Base-by-base conservation (phyloP, 2,888 invertebrate species). In the Chalcis sispes region DNA sequence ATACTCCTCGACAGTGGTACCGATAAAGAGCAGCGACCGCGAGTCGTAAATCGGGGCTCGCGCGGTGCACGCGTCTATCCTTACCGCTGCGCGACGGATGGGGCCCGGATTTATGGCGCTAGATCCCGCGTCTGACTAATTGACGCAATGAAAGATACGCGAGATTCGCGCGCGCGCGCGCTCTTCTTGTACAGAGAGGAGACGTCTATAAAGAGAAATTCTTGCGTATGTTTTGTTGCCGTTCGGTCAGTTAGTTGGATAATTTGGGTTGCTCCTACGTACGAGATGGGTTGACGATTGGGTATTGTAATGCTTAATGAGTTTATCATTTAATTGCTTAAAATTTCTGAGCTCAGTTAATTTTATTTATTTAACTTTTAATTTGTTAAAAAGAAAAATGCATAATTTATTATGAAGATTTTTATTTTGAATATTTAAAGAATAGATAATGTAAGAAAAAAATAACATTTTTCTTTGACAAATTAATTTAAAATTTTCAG, bases 291-390 rank as follows among this genome's bases (percentile, higher is more conserved):
- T 25, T 2, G 46, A n/a, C n/a, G n/a, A n/a, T n/a, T n/a, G n/a
- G n/a, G n/a, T n/a, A n/a, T n/a, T n/a, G n/a, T n/a, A n/a, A 73
- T 75, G 66, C 70, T 82, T 83, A 84, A 85, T 82, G 82, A 83
- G 83, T 82, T 83, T 82, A 85, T 85, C 84, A 84, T 84, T 85
- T 84, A 83, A 84, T 84, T 82, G 81, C 82, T 65, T n/a, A n/a
- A n/a, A n/a, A n/a, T n/a, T n/a, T n/a, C n/a, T 25, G 27, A 5
- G n/a, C 5, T 50, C 50, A 23, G 2, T 23, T 25, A 20, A 50
- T 27, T 54, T 54, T n/a, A n/a, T n/a, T n/a, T n/a, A n/a, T n/a
- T n/a, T n/a, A n/a, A n/a, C n/a, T n/a, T n/a, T n/a, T n/a, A n/a
- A n/a, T n/a, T n/a, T n/a, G n/a, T n/a, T n/a, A n/a, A n/a, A n/a